A percentile compares a stretch with the other conserved stretches of the same genome.
These are phyloP conservation scores for Oryzias dopingdopingensis DNA, from an alignment of 2,797 vertebrate genomes.

Conservation along the genomic window DNA sequence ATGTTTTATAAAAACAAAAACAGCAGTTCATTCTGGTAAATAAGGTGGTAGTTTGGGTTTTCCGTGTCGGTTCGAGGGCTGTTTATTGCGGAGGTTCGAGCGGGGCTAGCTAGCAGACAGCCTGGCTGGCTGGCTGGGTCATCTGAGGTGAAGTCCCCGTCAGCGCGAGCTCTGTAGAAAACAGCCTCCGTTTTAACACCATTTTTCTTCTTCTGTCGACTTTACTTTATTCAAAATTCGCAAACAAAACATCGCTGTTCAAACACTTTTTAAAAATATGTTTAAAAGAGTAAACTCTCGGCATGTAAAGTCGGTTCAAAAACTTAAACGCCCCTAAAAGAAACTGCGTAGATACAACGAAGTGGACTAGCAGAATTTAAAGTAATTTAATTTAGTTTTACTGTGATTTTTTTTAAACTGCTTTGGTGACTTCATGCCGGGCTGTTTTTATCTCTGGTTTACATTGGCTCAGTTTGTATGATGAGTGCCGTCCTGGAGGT, in stretches of 20 bases:
- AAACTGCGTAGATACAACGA: too few species aligned
- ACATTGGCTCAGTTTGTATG: too few species aligned
- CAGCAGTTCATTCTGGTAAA: not conserved
- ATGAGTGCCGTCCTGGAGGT: too few species aligned
- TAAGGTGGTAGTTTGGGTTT: constrained; percentile 3
- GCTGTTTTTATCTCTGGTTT: too few species aligned
- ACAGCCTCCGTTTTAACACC: not conserved
- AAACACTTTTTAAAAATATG: too few species aligned
- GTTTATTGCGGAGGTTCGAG: constrained; percentile 36
- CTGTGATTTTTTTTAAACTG: too few species aligned
- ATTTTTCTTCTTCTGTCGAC: not conserved
- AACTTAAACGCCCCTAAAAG: too few species aligned
- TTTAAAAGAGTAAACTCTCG: too few species aligned
- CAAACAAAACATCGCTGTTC: not conserved
- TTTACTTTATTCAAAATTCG: not conserved
- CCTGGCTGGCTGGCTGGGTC: constrained; percentile 59
- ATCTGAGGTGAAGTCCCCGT: constrained; percentile 67
- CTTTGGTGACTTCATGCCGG: too few species aligned
- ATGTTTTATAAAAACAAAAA: not conserved
- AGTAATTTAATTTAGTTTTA: too few species aligned
- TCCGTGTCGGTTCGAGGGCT: constrained; percentile 16
- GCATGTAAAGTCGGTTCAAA: too few species aligned
- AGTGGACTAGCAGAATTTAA: too few species aligned
- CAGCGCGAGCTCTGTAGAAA: constrained; percentile 28
- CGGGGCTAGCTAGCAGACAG: constrained; percentile 63